These are phyloP conservation scores for Tanypteryx hageni DNA, from an alignment of 2,888 invertebrate genomes.

Conservation along the genomic window DNA sequence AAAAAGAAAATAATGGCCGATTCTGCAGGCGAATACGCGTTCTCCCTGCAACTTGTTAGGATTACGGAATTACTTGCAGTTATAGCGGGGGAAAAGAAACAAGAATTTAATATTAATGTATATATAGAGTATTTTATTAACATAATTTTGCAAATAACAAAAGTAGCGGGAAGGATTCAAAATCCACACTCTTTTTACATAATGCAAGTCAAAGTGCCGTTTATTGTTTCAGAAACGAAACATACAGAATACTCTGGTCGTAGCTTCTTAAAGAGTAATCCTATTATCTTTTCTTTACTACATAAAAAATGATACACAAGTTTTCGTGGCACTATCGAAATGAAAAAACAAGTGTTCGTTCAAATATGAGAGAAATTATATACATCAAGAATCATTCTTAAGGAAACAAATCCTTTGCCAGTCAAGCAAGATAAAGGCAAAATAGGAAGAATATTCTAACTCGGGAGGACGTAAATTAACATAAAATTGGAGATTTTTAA, in stretches of 20 bases:
- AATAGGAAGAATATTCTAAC: slow-evolving; percentile 35
- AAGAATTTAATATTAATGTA: slow-evolving; percentile 37
- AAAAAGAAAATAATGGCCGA: too few species aligned
- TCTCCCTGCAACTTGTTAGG: not conserved
- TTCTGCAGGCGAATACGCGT: too few species aligned
- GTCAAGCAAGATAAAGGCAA: slow-evolving; percentile 58
- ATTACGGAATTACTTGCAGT: not conserved
- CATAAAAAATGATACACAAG: slow-evolving; percentile 56
- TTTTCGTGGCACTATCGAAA: slow-evolving; percentile 57
- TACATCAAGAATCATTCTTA: slow-evolving; percentile 52
- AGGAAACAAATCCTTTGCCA: slow-evolving; percentile 36
- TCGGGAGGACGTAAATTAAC: not conserved
- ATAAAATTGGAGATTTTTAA: slow-evolving; percentile 50
- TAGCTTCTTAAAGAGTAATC: slow-evolving; percentile 49
- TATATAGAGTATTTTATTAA: slow-evolving; percentile 64
- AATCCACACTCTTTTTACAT: slow-evolving; percentile 64
- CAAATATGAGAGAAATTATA: slow-evolving; percentile 38
- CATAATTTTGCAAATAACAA: slow-evolving; percentile 64
- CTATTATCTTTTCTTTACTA: slow-evolving; percentile 45
- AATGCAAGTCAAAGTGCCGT: slow-evolving; percentile 62
- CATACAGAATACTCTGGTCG: slow-evolving; percentile 40
- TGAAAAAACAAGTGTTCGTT: slow-evolving; percentile 39
- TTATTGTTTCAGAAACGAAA: slow-evolving; percentile 58
- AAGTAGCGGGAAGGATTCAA: slow-evolving; percentile 60
- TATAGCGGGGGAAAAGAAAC: not conserved